Conservation (phyloP, 2,888 invertebrate genomes). For the Muschampia plurimacula region DNA sequence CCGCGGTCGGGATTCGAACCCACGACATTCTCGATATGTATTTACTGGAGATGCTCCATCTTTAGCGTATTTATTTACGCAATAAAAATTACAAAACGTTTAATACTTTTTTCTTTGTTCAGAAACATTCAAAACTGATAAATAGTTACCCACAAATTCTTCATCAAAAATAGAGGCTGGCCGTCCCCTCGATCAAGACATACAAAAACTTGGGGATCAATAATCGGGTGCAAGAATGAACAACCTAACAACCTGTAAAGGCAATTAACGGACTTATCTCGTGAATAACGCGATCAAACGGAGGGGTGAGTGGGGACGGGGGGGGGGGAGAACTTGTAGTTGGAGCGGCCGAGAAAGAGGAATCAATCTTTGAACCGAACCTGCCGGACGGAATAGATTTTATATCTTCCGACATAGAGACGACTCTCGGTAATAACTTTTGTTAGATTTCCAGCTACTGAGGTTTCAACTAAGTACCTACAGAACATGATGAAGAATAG, state of each 20-base stretch:
- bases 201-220: constrained; percentile 78
- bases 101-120: not conserved
- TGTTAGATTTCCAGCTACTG: too few relatives aligned
- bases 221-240: constrained; percentile 62
- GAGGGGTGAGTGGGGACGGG: constrained; percentile 38
- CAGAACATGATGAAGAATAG: too few relatives aligned
- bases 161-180: constrained; percentile 52
- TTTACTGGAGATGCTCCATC: too few relatives aligned
- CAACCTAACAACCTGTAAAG: constrained; percentile 71
- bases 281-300: constrained; percentile 75
- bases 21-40: too few relatives aligned
- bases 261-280: constrained; percentile 81
- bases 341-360: constrained; percentile 66
- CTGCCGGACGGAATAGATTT: constrained; percentile 55
- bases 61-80: too few relatives aligned
- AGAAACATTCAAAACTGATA: constrained; percentile 34
- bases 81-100: not conserved
- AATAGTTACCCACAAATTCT: constrained; percentile 51
- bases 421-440: too few relatives aligned
- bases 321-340: constrained; percentile 58
- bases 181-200: constrained; percentile 65
- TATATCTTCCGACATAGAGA: constrained; percentile 54
- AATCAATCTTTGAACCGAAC: constrained; percentile 78
- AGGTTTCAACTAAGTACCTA: too few relatives aligned
- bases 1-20: too few relatives aligned